Percentiles rank a stretch among this genome's conserved stretches.
Conservation (phyloP, 2,888 invertebrate genomes). For the Hypomecis atomaria region DNA sequence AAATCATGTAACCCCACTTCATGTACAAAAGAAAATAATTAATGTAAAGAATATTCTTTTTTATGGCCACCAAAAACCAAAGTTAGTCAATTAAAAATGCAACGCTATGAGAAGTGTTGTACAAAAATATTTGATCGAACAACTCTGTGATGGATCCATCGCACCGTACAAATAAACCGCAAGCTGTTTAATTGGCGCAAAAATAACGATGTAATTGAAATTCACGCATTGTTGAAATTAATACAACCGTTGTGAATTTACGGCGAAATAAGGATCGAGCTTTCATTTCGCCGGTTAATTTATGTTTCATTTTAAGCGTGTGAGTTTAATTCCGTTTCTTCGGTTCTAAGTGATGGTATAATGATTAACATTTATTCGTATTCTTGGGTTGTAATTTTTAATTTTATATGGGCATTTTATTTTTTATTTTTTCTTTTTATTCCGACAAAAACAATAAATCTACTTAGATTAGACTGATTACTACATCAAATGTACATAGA, state of each 20-base stretch:
- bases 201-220: constrained; percentile 79
- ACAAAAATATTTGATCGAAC: constrained; percentile 36
- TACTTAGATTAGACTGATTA: too few species aligned
- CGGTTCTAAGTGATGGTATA: neutral
- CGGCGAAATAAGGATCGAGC: constrained; percentile 17
- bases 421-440: too few species aligned
- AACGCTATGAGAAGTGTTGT: constrained; percentile 31
- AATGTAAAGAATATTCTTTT: too few species aligned
- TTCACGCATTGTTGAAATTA: constrained; percentile 57
- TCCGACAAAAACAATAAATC: neutral
- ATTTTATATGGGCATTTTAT: neutral
- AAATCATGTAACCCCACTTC: too few species aligned
- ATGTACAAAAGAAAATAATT: too few species aligned
- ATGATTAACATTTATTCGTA: neutral
- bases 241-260: constrained; percentile 31
- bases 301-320: constrained; percentile 17
- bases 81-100: constrained; percentile 3
- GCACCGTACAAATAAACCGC: constrained; percentile 61
- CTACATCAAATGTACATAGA: too few species aligned
- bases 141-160: constrained; percentile 51
- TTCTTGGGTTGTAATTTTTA: neutral
- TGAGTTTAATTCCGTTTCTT: constrained; percentile 4
- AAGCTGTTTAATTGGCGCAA: constrained; percentile 75
- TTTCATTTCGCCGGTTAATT: constrained; percentile 15
- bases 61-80: too few species aligned